phyloP scores from a whole-genome alignment of 2,797 vertebrate genomes.

The Eremophila alpestris region DNA sequence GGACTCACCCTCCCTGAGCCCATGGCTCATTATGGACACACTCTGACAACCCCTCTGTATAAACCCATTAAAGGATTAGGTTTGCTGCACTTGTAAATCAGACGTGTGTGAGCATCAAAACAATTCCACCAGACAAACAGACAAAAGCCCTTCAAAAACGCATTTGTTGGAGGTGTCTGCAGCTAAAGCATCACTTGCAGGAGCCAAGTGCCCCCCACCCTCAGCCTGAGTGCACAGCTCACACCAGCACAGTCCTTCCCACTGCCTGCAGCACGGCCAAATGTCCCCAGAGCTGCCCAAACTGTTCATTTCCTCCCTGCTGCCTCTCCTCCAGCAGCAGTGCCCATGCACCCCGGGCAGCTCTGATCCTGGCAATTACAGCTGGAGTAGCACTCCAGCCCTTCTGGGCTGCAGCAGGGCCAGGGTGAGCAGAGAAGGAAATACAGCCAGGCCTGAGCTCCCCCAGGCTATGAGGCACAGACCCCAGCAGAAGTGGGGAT shows the following conservation, averaged over 20 bases:
- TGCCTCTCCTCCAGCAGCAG: slow-evolving; percentile 52
- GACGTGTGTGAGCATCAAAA: slow-evolving; percentile 9
- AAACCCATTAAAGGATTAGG: slow-evolving; percentile 60
- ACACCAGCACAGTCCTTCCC: slow-evolving; percentile 40
- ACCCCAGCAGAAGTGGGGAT: slow-evolving; percentile 14
- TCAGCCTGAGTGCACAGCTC: slow-evolving; percentile 6
- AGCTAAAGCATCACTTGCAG: background rate
- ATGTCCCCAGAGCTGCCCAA: slow-evolving; percentile 44
- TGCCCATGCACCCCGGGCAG: slow-evolving; percentile 58
- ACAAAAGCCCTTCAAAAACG: slow-evolving; percentile 60
- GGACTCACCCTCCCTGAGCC: background rate
- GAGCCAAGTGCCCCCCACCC: slow-evolving; percentile 11
- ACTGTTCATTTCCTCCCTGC: slow-evolving; percentile 53
- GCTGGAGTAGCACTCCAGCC: slow-evolving; percentile 59
- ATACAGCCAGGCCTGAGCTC: slow-evolving; percentile 32
- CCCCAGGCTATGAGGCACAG: background rate
- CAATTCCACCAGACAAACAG: slow-evolving; percentile 50
- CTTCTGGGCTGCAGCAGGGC: slow-evolving; percentile 44
- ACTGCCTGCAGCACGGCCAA: slow-evolving; percentile 5
- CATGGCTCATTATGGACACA: background rate
- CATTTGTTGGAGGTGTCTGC: background rate
- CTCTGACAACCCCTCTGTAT: slow-evolving; percentile 3
- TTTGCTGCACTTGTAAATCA: slow-evolving; percentile 48
- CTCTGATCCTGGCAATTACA: slow-evolving; percentile 66
- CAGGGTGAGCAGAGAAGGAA: background rate